phyloP scores from a whole-genome alignment of 2,888 invertebrate species.

The Graphium colonna region DNA sequence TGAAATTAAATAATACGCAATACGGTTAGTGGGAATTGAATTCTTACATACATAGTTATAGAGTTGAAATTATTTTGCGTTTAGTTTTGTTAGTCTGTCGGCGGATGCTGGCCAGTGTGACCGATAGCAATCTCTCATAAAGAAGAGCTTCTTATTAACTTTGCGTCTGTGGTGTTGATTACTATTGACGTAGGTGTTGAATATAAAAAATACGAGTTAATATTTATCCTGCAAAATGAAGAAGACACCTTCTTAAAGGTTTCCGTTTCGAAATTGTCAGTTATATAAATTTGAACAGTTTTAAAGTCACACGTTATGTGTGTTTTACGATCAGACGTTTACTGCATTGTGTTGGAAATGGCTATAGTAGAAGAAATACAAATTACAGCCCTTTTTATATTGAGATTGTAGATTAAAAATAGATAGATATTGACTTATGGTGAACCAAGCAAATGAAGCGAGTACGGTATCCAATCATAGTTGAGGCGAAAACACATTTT shows the following conservation, averaged over 20 bases:
- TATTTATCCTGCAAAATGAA: background rate
- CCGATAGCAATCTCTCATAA: constrained; percentile 8
- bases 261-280: too few relatives aligned
- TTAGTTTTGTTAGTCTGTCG: constrained; percentile 21
- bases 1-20: background rate
- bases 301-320: too few relatives aligned
- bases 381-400: too few relatives aligned
- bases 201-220: background rate
- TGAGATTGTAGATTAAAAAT: too few relatives aligned
- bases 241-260: background rate
- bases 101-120: constrained; percentile 13
- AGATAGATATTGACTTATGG: too few relatives aligned
- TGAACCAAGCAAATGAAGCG: too few relatives aligned
- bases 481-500: too few relatives aligned
- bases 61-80: constrained; percentile 19
- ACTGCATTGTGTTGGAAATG: too few relatives aligned
- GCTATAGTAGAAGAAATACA: too few relatives aligned
- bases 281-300: too few relatives aligned
- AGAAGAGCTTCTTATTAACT: constrained; percentile 9
- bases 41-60: background rate
- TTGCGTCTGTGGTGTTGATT: background rate
- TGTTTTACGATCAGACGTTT: too few relatives aligned
- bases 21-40: background rate
- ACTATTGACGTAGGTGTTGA: background rate
- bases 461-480: too few relatives aligned